Evolutionary conservation across 2,113 vertebrate genomes (phyloP).

Genomic region (Sylvilagus bachmani): DNA sequence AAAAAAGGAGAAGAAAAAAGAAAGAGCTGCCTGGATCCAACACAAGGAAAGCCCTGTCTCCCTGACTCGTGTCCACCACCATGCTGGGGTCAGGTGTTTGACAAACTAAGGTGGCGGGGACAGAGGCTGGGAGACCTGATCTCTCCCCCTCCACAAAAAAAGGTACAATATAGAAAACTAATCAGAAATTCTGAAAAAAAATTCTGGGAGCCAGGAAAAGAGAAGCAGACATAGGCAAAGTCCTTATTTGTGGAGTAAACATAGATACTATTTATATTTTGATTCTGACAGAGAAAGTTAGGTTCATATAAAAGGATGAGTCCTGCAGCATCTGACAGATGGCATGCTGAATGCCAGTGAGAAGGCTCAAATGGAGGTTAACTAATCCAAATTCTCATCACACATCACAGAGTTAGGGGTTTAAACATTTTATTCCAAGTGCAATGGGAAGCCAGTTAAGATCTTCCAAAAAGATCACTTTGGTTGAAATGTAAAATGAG

Average conservation of each 20-base stretch:
- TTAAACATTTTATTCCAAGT: constrained; percentile 1
- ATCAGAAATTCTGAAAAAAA: too few species aligned
- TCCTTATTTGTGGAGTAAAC: not conserved
- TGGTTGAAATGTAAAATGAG: not conserved
- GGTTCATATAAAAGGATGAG: not conserved
- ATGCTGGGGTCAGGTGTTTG: too few species aligned
- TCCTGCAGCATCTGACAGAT: not conserved
- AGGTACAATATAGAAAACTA: too few species aligned
- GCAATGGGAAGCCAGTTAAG: not conserved
- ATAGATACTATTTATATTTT: not conserved
- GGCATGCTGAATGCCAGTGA: not conserved
- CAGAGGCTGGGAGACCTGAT: too few species aligned
- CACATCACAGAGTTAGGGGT: not conserved
- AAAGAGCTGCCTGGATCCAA: too few species aligned
- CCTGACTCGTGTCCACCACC: too few species aligned
- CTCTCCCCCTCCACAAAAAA: too few species aligned
- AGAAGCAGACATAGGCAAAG: too few species aligned
- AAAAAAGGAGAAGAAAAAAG: too few species aligned
- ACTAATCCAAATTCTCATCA: not conserved
- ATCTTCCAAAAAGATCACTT: constrained; percentile 30
- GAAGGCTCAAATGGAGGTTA: not conserved
- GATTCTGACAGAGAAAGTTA: not conserved
- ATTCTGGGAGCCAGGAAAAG: too few species aligned
- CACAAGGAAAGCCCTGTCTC: too few species aligned
- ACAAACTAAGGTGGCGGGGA: too few species aligned